Percentiles rank a stretch among this genome's conserved stretches.
Evolutionary conservation across 2,113 vertebrate genomes (phyloP).

Genomic region (Dryoscopus gambensis): DNA sequence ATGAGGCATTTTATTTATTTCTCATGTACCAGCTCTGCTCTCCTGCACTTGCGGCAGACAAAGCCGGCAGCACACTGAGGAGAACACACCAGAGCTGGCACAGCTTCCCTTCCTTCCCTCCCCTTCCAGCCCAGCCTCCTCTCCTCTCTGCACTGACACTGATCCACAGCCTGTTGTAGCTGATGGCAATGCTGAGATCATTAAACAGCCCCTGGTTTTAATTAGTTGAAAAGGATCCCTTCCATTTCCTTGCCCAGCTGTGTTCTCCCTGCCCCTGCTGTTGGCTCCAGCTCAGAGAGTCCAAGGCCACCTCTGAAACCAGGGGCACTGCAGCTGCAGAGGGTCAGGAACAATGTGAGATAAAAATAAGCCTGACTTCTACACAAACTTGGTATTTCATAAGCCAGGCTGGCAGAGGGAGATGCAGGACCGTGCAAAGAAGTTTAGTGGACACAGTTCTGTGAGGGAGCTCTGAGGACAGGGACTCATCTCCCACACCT

Average conservation of each 20-base stretch:
- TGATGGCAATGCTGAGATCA: not conserved
- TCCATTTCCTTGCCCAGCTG: not conserved
- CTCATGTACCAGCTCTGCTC: not conserved
- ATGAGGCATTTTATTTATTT: not conserved
- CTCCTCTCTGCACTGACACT: not conserved
- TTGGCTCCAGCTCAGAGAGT: not conserved
- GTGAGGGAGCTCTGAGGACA: not conserved
- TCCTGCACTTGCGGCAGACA: not conserved
- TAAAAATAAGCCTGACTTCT: not conserved
- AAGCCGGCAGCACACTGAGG: not conserved
- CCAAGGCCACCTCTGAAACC: not conserved
- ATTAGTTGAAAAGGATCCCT: not conserved
- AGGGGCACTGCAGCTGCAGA: not conserved
- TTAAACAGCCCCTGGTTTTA: not conserved
- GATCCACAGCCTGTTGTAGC: not conserved
- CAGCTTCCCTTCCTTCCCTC: not conserved
- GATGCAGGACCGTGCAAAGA: not conserved
- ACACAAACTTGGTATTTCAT: not conserved
- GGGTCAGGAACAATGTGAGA: not conserved
- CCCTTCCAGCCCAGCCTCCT: not conserved
- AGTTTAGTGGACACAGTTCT: not conserved
- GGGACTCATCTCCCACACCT: not conserved
- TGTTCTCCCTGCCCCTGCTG: not conserved
- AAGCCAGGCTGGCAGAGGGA: not conserved
- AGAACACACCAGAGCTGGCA: not conserved